Percentiles rank a stretch among this genome's conserved stretches.
Evolutionary conservation across 2,797 vertebrate genomes (phyloP).

Genomic region (Hapalemur alaotrensis): DNA sequence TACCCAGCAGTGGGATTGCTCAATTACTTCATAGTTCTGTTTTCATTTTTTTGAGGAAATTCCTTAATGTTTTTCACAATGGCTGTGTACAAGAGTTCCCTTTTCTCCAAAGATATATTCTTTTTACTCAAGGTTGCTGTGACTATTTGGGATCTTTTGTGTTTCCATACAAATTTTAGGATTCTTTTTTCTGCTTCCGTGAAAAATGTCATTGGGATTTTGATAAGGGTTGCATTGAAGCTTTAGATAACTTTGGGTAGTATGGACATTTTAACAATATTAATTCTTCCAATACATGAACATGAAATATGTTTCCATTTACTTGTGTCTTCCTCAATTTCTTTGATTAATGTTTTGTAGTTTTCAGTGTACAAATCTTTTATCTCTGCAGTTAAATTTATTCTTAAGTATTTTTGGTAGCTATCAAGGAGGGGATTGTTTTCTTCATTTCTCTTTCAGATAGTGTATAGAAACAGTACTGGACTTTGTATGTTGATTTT

Average conservation of each 20-base stretch:
- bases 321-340: neutral
- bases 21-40: neutral
- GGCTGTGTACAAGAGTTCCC: neutral
- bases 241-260: neutral
- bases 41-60: neutral
- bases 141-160: neutral
- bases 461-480: neutral
- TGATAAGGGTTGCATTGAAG: neutral
- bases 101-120: neutral
- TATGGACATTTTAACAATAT: neutral
- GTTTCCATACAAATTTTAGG: neutral
- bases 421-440: neutral
- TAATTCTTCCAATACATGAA: neutral
- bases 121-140: neutral
- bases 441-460: neutral
- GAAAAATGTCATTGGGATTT: neutral
- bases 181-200: neutral
- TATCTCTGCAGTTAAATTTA: neutral
- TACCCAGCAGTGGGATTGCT: neutral
- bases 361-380: neutral
- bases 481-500: neutral
- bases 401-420: neutral
- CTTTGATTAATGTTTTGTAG: neutral
- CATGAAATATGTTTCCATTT: neutral
- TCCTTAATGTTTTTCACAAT: neutral